Evolutionary conservation across 2,888 invertebrate species (phyloP).

Genomic region (Neoascia interrupta): DNA sequence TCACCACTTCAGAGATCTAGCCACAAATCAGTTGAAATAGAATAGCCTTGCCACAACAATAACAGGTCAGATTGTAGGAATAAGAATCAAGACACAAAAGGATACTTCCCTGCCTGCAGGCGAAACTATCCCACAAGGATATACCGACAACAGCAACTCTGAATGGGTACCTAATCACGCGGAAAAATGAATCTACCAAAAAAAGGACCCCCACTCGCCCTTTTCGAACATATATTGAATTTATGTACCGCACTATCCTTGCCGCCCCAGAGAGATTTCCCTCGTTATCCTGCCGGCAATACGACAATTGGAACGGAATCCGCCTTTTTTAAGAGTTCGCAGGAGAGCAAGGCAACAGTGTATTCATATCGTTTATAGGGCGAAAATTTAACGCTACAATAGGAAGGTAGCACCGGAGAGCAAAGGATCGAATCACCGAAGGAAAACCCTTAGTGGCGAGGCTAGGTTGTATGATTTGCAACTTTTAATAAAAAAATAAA

Average conservation of each 20-base stretch:
- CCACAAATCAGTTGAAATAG: slow-evolving; percentile 31
- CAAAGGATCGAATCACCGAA: slow-evolving; percentile 6
- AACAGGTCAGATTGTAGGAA: slow-evolving; percentile 24
- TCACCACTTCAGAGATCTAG: slow-evolving; percentile 19
- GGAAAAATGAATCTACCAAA: slow-evolving; percentile 57
- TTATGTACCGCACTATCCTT: slow-evolving; percentile 1
- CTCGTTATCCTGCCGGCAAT: slow-evolving; percentile 42
- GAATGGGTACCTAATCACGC: slow-evolving; percentile 65
- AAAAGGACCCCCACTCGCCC: neutral
- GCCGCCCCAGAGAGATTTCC: slow-evolving; percentile 5
- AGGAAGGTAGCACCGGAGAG: no score
- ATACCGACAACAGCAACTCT: slow-evolving; percentile 26
- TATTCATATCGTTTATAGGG: slow-evolving; percentile 45
- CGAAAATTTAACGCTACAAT: slow-evolving; percentile 42
- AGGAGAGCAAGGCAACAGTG: slow-evolving; percentile 6
- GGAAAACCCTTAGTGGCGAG: slow-evolving; percentile 44
- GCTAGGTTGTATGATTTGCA: slow-evolving; percentile 45
- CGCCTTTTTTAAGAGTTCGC: no score
- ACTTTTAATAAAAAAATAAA: slow-evolving; percentile 64
- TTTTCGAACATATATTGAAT: slow-evolving; percentile 11
- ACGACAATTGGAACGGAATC: slow-evolving; percentile 28
- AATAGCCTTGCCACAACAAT: slow-evolving; percentile 17
- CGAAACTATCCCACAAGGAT: slow-evolving; percentile 16
- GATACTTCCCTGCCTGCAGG: neutral
- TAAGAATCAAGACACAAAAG: slow-evolving; percentile 9